Percentiles rank a stretch among this genome's conserved stretches.
Evolutionary conservation across 1,140 invertebrate species (phyloP).

Genomic region (Anadara kagoshimensis): DNA sequence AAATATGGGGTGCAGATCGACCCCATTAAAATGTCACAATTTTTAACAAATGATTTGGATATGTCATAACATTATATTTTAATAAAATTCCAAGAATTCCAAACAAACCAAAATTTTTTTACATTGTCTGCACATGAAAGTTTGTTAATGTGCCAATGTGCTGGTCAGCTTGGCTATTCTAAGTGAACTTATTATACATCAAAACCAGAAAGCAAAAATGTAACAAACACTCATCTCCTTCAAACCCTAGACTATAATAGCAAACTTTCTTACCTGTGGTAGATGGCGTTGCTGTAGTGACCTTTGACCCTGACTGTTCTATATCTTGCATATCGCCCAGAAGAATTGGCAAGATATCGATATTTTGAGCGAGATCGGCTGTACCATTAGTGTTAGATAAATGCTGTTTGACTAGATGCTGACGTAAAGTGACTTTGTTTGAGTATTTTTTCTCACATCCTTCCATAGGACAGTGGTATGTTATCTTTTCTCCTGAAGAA

Average conservation of each 20-base stretch:
- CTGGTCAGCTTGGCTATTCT: no score
- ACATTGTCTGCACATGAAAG: no score
- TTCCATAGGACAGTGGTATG: conserved; percentile 69
- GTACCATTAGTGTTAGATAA: conserved; percentile 18
- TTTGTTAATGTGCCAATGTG: no score
- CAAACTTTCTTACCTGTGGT: not conserved
- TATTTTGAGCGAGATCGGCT: conserved; percentile 19
- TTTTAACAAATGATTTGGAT: no score
- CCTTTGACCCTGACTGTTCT: not conserved
- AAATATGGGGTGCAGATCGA: no score
- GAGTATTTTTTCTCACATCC: conserved; percentile 62
- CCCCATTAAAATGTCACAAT: no score
- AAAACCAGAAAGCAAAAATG: no score
- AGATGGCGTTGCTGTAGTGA: not conserved
- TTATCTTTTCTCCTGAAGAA: conserved; percentile 57
- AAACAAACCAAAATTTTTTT: no score
- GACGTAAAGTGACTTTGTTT: conserved; percentile 60
- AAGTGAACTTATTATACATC: no score
- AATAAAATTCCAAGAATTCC: no score
- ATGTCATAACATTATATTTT: no score
- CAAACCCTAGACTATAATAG: no score
- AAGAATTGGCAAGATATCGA: conserved; percentile 51
- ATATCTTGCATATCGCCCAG: conserved; percentile 31
- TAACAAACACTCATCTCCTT: not conserved
- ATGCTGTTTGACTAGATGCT: conserved; percentile 58